These are phyloP conservation scores for Upupa epops DNA, from an alignment of 2,113 vertebrate genomes.

Conservation along the genomic window DNA sequence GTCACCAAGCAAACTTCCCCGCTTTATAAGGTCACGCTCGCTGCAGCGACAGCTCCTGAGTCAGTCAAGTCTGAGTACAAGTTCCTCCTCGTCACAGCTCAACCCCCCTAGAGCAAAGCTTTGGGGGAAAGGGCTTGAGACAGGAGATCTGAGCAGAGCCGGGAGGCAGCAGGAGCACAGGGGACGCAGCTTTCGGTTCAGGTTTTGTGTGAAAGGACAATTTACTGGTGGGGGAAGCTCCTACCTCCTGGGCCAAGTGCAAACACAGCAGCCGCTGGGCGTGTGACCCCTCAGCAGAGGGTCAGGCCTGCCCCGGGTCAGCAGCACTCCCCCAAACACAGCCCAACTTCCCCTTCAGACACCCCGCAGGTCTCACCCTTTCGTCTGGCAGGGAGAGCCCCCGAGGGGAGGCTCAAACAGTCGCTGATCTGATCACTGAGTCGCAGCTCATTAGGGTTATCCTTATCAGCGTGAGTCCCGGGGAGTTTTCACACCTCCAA, in stretches of 20 bases:
- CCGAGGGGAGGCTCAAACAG: not conserved
- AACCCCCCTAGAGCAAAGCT: not conserved
- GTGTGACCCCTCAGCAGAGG: no score
- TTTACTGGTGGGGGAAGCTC: no score
- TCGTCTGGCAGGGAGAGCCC: no score
- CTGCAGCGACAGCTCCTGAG: no score
- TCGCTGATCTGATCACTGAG: not conserved
- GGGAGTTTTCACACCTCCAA: not conserved
- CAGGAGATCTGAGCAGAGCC: not conserved
- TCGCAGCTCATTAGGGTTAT: not conserved
- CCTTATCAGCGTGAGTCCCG: not conserved
- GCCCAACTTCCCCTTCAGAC: not conserved
- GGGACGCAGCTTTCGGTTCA: rapidly evolving
- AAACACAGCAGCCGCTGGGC: not conserved
- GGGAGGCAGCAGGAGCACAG: rapidly evolving
- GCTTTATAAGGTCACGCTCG: not conserved
- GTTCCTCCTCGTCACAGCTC: not conserved
- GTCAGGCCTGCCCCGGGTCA: not conserved
- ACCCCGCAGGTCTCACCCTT: no score
- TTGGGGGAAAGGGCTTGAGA: not conserved
- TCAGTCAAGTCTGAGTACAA: not conserved
- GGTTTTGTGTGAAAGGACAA: no score
- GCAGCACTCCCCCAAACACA: not conserved
- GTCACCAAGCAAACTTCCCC: not conserved
- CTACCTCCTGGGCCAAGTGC: not conserved